These are phyloP conservation scores for Pammene aurita DNA, from an alignment of 2,888 invertebrate species.

Conservation along the genomic window DNA sequence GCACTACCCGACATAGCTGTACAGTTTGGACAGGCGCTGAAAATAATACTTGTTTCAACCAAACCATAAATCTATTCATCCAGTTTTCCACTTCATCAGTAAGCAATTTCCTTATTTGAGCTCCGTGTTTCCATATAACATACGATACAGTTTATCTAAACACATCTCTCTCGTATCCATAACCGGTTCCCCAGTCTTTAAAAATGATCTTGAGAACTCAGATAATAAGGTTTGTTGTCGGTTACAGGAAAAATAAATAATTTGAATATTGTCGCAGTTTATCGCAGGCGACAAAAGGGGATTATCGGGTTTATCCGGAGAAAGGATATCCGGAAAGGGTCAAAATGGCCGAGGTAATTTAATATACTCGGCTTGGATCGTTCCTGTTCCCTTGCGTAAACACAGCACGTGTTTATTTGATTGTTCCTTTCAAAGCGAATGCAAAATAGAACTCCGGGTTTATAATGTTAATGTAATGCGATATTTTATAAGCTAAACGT, in stretches of 20 bases:
- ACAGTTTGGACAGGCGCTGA: too few species aligned
- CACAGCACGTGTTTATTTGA: conserved; percentile 27
- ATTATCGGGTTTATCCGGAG: conserved; percentile 33
- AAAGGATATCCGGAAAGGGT: conserved; percentile 34
- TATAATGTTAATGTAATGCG: not conserved
- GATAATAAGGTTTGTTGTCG: not conserved
- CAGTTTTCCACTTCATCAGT: conserved; percentile 14
- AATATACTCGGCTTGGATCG: conserved; percentile 19
- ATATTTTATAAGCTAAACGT: not conserved
- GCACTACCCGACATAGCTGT: too few species aligned
- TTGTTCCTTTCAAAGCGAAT: not conserved
- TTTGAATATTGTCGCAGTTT: conserved; percentile 34
- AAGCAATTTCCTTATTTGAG: conserved; percentile 12
- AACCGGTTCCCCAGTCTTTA: not conserved
- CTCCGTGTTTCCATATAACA: conserved; percentile 20
- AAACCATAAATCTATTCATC: not conserved
- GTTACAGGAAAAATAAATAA: conserved; percentile 4
- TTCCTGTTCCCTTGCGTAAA: conserved; percentile 13
- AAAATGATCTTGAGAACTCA: not conserved
- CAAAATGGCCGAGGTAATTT: conserved; percentile 34
- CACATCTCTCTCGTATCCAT: conserved; percentile 2
- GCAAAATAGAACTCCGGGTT: not conserved
- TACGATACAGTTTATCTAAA: conserved; percentile 5
- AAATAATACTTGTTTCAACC: not conserved
- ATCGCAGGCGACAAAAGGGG: conserved; percentile 28